A percentile compares a stretch with the other conserved stretches of the same genome.
Conservation (phyloP, 2,797 vertebrate species). For the Acipenser oxyrinchus region DNA sequence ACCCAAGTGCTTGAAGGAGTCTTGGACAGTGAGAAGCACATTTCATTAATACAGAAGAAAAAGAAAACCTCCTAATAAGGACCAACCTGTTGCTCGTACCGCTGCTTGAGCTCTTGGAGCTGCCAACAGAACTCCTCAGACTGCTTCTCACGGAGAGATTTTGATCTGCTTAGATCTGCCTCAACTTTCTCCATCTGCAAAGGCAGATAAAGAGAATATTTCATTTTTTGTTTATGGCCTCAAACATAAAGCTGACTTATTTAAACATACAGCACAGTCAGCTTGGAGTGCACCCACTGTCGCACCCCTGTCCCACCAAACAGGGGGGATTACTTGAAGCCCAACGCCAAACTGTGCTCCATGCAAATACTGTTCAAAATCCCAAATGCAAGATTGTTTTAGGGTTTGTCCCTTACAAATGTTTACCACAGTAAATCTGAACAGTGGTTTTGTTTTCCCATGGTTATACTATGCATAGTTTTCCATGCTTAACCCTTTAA, state of each 20-base stretch:
- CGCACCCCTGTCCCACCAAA: background rate
- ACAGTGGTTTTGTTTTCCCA: too few species aligned
- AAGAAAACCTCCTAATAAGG: conserved; percentile 31
- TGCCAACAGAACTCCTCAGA: conserved; percentile 76
- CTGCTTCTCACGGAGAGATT: conserved; percentile 80
- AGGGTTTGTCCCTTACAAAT: too few species aligned
- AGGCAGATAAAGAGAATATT: conserved; percentile 58
- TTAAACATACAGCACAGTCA: conserved; percentile 4
- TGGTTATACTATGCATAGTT: too few species aligned
- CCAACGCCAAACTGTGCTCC: background rate
- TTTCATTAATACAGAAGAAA: conserved; percentile 27
- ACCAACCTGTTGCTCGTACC: conserved; percentile 79
- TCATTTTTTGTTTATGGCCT: conserved; percentile 22
- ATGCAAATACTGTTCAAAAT: background rate
- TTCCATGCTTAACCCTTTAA: too few species aligned
- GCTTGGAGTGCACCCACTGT: too few species aligned
- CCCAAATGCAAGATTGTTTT: too few species aligned
- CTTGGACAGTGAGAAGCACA: conserved; percentile 1
- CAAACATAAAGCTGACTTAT: conserved; percentile 10
- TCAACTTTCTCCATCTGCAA: conserved; percentile 85
- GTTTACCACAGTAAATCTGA: too few species aligned
- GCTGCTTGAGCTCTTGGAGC: conserved; percentile 68
- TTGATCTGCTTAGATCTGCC: conserved; percentile 76
- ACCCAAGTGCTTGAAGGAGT: background rate
- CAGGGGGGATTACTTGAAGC: background rate